Conservation (phyloP, 2,888 invertebrate species). For the Chrysolina oricalcia region DNA sequence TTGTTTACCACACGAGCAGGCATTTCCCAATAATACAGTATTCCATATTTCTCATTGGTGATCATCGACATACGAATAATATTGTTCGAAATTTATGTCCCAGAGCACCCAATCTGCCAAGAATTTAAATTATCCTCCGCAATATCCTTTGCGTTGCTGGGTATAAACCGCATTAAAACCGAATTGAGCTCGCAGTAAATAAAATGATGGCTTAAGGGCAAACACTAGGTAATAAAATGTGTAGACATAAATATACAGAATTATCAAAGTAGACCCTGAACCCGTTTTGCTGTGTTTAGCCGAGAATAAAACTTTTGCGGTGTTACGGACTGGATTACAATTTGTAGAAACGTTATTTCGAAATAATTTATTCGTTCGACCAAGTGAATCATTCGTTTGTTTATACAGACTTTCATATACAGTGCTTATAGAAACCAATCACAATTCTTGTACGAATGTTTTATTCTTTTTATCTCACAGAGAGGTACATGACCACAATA, state of each 20-base stretch:
- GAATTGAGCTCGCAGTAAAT: slow-evolving; percentile 21
- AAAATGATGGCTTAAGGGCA: slow-evolving; percentile 13
- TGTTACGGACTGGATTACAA: slow-evolving; percentile 34
- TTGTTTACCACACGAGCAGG: too few species aligned
- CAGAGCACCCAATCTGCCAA: background rate
- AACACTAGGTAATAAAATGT: slow-evolving; percentile 21
- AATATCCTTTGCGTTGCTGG: background rate
- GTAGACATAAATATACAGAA: slow-evolving; percentile 31
- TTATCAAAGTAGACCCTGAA: slow-evolving; percentile 33
- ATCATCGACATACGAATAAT: too few species aligned
- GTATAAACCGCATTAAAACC: slow-evolving; percentile 5
- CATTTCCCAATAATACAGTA: too few species aligned
- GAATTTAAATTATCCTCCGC: background rate
- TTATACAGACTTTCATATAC: background rate
- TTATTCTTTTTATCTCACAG: too few species aligned
- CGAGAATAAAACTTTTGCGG: slow-evolving; percentile 32
- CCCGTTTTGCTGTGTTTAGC: slow-evolving; percentile 32
- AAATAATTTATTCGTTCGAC: background rate
- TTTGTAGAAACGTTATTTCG: background rate
- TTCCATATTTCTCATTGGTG: too few species aligned
- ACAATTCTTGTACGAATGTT: too few species aligned
- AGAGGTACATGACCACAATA: too few species aligned
- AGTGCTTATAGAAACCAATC: too few species aligned
- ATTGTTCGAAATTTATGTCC: background rate
- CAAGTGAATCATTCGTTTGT: background rate